Evolutionary conservation across 1,140 invertebrate genomes (phyloP).

Genomic region (Drosophila teissieri): DNA sequence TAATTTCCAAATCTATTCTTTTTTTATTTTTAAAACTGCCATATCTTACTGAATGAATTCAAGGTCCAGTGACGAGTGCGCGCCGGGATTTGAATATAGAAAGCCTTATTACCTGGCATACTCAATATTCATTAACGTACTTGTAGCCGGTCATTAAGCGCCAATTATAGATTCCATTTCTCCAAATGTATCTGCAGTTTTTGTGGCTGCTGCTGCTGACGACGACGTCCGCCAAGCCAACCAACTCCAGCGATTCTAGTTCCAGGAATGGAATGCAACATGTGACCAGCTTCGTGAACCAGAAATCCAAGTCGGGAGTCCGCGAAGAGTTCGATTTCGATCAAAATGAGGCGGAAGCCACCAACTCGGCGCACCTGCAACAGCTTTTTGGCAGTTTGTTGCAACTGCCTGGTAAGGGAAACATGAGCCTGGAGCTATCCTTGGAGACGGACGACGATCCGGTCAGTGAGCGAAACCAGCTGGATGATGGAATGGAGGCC

Average conservation of each 20-base stretch:
- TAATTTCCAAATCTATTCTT: slow-evolving; percentile 6
- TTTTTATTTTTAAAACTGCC: slow-evolving; percentile 28
- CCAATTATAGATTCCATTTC: slow-evolving; percentile 32
- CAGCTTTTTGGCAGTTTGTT: slow-evolving; percentile 57
- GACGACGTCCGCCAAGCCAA: slow-evolving; percentile 25
- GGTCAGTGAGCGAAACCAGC: slow-evolving; percentile 45
- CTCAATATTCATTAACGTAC: slow-evolving; percentile 28
- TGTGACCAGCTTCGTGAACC: slow-evolving; percentile 61
- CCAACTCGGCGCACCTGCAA: slow-evolving; percentile 58
- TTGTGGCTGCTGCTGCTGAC: slow-evolving; percentile 51
- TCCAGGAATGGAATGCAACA: slow-evolving; percentile 24
- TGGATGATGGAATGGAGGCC: slow-evolving; percentile 48
- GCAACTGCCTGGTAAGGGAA: slow-evolving; percentile 36
- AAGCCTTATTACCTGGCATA: slow-evolving; percentile 55
- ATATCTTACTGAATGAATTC: slow-evolving; percentile 48
- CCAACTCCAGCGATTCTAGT: slow-evolving; percentile 5
- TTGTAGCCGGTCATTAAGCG: slow-evolving; percentile 41
- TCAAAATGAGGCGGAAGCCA: slow-evolving; percentile 60
- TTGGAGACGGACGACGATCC: slow-evolving; percentile 56
- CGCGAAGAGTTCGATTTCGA: slow-evolving; percentile 67
- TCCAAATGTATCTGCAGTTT: slow-evolving; percentile 39
- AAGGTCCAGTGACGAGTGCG: slow-evolving; percentile 38
- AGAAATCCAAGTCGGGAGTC: slow-evolving; percentile 9
- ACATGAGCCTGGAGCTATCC: slow-evolving; percentile 34
- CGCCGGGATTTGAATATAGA: slow-evolving; percentile 50